Conservation (phyloP, 2,888 invertebrate genomes). For the Coleophora deauratella region DNA sequence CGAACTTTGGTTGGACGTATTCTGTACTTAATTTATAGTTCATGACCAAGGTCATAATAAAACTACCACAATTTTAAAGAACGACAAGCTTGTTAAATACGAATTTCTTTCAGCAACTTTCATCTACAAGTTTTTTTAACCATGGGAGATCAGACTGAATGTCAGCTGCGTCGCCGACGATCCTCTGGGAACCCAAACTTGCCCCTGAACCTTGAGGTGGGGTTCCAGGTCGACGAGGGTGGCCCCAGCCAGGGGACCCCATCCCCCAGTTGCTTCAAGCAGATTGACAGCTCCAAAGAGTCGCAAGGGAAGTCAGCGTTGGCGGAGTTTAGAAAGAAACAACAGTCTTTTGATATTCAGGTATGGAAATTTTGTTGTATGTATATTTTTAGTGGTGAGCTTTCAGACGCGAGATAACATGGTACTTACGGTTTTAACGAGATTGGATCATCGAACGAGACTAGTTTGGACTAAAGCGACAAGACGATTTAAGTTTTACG, state of each 20-base stretch:
- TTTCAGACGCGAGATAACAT: too few species aligned
- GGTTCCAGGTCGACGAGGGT: constrained; percentile 49
- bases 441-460: too few species aligned
- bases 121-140: not conserved
- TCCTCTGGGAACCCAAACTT: constrained; percentile 48
- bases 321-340: constrained; percentile 61
- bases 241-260: constrained; percentile 53
- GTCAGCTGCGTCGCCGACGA: constrained; percentile 52
- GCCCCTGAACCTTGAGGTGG: constrained; percentile 50
- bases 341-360: constrained; percentile 67
- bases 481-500: too few species aligned
- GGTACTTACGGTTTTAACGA: too few species aligned
- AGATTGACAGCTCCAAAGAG: constrained; percentile 32
- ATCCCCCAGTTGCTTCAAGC: constrained; percentile 48
- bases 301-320: constrained; percentile 41
- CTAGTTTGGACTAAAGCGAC: too few species aligned
- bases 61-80: too few species aligned
- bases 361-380: constrained; percentile 28
- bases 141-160: constrained; percentile 51
- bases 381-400: too few species aligned
- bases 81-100: too few species aligned
- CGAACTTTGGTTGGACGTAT: too few species aligned
- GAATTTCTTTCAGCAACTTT: too few species aligned
- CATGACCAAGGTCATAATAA: too few species aligned
- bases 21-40: too few species aligned